Evolutionary conservation across 2,113 vertebrate genomes (phyloP).

Genomic region (Guaruba guarouba): DNA sequence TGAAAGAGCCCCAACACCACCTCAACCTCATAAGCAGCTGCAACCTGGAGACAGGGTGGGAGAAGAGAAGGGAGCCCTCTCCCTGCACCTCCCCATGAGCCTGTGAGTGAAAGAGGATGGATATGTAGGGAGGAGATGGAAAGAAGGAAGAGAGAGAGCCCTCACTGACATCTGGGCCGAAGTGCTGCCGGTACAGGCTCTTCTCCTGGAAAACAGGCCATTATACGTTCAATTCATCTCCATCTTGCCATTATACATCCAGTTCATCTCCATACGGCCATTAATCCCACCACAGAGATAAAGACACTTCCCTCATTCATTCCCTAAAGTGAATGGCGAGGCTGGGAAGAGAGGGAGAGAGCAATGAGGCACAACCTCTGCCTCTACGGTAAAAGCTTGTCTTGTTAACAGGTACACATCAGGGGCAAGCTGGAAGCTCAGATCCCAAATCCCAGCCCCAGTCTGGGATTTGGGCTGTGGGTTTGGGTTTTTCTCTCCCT

Average conservation of each 20-base stretch:
- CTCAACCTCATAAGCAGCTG: not conserved
- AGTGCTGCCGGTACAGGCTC: not conserved
- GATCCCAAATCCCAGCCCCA: not conserved
- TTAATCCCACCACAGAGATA: not conserved
- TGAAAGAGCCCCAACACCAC: fast-evolving
- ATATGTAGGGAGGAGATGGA: not conserved
- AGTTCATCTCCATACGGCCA: not conserved
- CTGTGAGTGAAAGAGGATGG: not conserved
- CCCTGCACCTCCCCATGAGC: not conserved
- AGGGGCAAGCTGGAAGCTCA: not conserved
- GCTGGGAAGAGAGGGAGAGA: not conserved
- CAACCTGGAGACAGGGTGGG: not conserved
- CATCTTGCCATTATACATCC: not conserved
- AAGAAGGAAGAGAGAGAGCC: not conserved
- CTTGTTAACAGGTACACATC: not conserved
- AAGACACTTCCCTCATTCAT: not conserved
- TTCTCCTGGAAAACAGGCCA: not conserved
- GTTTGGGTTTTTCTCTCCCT: not conserved
- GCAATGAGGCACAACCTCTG: not conserved
- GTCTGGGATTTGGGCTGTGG: not conserved
- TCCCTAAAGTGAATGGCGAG: not conserved
- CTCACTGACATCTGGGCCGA: not conserved
- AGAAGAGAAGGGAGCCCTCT: not conserved
- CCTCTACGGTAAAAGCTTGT: not conserved
- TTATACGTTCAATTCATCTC: not conserved